phyloP scores from a whole-genome alignment of 2,113 vertebrate genomes.

The Chascanopsetta lugubris region DNA sequence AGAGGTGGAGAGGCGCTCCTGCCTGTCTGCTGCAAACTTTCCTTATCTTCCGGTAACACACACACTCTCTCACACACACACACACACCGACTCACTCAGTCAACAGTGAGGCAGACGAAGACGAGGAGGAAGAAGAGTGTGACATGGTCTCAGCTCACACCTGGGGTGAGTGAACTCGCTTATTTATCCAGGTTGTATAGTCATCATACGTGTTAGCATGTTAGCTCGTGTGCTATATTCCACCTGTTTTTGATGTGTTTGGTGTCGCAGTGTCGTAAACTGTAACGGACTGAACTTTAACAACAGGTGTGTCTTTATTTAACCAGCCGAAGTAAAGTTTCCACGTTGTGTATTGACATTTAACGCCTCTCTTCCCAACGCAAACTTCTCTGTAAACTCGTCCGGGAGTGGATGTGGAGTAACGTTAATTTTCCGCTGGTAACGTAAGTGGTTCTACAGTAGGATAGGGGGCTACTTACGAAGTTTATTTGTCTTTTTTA shows the following conservation, averaged over 20 bases:
- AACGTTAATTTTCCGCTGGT: background rate
- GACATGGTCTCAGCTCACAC: too few relatives aligned
- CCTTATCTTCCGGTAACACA: slow-evolving; percentile 62
- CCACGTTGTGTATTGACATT: background rate
- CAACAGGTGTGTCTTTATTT: slow-evolving; percentile 52
- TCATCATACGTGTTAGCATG: background rate
- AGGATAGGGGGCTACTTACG: too few relatives aligned
- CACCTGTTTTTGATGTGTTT: background rate
- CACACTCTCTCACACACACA: slow-evolving; percentile 8
- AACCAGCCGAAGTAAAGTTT: fast-evolving
- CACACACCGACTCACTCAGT: slow-evolving; percentile 7
- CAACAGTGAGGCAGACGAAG: background rate
- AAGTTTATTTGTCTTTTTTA: too few relatives aligned
- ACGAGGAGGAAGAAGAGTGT: too few relatives aligned
- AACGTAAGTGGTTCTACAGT: background rate
- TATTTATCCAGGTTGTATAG: background rate
- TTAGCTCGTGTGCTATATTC: background rate
- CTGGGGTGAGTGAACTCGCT: background rate
- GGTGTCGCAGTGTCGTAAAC: slow-evolving; percentile 12
- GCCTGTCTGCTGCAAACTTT: slow-evolving; percentile 46
- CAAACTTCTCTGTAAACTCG: fast-evolving
- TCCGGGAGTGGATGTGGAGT: background rate
- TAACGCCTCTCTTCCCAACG: background rate
- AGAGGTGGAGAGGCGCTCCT: slow-evolving; percentile 36
- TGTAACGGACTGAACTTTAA: slow-evolving; percentile 12